Evolutionary conservation across 1,140 invertebrate species (phyloP), one percentile per base, ranked within the genome.

Genomic region (Odontomachus brunneus): DNA sequence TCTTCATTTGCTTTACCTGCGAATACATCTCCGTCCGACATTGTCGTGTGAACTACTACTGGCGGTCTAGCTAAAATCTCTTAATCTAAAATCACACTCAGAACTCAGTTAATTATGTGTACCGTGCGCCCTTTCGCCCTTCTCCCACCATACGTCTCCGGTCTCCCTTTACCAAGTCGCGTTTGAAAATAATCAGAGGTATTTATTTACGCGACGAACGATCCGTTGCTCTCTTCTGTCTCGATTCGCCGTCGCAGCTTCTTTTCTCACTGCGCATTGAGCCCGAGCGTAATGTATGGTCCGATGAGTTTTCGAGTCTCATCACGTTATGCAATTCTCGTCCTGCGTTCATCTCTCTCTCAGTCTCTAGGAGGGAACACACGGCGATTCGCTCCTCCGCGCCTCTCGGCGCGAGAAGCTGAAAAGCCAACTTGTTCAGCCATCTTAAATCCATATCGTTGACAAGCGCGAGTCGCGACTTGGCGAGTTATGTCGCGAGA

Each of bases 41-140:
- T 7, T 60, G 26, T 48, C 76, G 66, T 33, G 48, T 33, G 48
- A 55, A 24, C 26, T 82, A 86, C 76, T 86, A 83, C 86, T 87
- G 71, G 38, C 73, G 84, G 67, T 22, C 82, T 90, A 87, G 49
- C 75, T 84, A 72, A 76, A 67, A 72, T 83, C 71, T 14, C 86
- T 91, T 90, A 84, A 89, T 87, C 89, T 92, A 93, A 92, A 92
- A 93, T 93, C 92, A 93, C 92, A 93, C 92, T 92, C 91, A 90
- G 91, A 92, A 93, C 87, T 44, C 38, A 44, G 85, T n/a, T 91
- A 92, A 91, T 78, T 75, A 82, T 69, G 14, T 49, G 15, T 63
- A 51, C 55, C 53, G 74, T 63, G 85, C 26, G 73, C 26, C 44
- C 38, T 62, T 76, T 19, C 29, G 26, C 26, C 29, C 65, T 53